Conservation (phyloP, 1,140 invertebrate species). For the Drosophila jambulina region DNA sequence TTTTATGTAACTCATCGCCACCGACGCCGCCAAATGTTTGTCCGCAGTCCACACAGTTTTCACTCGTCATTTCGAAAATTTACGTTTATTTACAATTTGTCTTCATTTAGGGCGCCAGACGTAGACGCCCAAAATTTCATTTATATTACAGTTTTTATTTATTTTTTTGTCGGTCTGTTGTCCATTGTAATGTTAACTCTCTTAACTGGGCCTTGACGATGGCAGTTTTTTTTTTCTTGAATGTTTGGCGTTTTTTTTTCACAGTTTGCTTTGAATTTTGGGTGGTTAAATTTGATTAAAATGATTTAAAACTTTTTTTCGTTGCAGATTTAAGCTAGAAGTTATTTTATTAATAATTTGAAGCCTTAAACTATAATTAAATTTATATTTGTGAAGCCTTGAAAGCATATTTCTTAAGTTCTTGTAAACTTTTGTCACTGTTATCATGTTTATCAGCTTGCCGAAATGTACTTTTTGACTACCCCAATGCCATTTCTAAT, state of each 20-base stretch:
- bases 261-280: conserved; percentile 42
- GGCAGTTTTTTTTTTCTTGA: conserved; percentile 28
- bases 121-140: conserved; percentile 38
- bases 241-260: conserved; percentile 43
- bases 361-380: neutral
- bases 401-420: neutral
- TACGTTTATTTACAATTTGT: conserved; percentile 83
- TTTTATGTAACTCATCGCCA: conserved; percentile 64
- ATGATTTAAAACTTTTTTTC: conserved; percentile 70
- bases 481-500: conserved; percentile 40
- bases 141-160: conserved; percentile 23
- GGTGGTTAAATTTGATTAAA: conserved; percentile 58
- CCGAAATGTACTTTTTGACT: conserved; percentile 14
- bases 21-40: conserved; percentile 63
- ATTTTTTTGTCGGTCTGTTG: conserved; percentile 22
- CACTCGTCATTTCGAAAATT: conserved; percentile 71
- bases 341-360: neutral
- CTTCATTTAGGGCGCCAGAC: conserved; percentile 74
- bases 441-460: conserved; percentile 3
- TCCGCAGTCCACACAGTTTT: conserved; percentile 63
- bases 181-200: conserved; percentile 60
- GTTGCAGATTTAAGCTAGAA: too few relatives aligned
- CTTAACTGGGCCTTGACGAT: conserved; percentile 77
- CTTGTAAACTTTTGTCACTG: conserved; percentile 3
- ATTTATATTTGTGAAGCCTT: neutral